phyloP scores from a whole-genome alignment of 1,140 invertebrate species.

The Dendroctonus ponderosae region DNA sequence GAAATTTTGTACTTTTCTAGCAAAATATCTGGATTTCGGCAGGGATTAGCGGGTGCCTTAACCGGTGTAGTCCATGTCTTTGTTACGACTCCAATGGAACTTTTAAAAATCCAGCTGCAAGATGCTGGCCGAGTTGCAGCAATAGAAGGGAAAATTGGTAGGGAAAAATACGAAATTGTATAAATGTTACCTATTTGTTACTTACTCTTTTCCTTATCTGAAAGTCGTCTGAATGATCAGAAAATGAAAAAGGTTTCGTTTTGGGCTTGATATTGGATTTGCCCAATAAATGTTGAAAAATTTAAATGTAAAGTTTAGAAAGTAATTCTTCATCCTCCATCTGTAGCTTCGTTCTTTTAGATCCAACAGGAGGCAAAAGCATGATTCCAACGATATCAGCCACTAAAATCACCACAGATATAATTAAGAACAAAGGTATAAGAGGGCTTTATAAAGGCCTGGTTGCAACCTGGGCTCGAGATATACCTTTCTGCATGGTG shows the following conservation, averaged over 20 bases:
- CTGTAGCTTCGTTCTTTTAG: slow-evolving; percentile 40
- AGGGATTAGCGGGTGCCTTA: slow-evolving; percentile 91
- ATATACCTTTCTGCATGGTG: slow-evolving; percentile 95
- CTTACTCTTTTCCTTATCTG: too few relatives aligned
- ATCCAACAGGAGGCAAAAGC: slow-evolving; percentile 53
- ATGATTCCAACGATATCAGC: slow-evolving; percentile 73
- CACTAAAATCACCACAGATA: slow-evolving; percentile 71
- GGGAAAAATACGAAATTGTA: too few relatives aligned
- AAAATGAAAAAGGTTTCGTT: too few relatives aligned
- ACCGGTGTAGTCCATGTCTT: slow-evolving; percentile 98
- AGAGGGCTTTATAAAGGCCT: slow-evolving; percentile 92
- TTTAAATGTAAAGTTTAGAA: too few relatives aligned
- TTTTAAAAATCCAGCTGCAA: slow-evolving; percentile 98
- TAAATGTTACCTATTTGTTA: too few relatives aligned
- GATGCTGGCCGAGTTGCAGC: slow-evolving; percentile 88
- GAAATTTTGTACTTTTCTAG: slow-evolving; percentile 44
- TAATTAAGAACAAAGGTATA: slow-evolving; percentile 84
- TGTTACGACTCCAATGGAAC: slow-evolving; percentile 98
- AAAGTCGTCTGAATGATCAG: background rate
- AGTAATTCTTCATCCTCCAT: background rate
- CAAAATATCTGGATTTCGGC: slow-evolving; percentile 70
- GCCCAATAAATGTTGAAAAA: too few relatives aligned
- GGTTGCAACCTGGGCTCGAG: slow-evolving; percentile 85
- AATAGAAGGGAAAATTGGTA: slow-evolving; percentile 52
- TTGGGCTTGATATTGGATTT: too few relatives aligned